Percentiles rank a stretch among this genome's conserved stretches.
phyloP scores from a whole-genome alignment of 1,140 invertebrate genomes.

The Danaus plexippus region DNA sequence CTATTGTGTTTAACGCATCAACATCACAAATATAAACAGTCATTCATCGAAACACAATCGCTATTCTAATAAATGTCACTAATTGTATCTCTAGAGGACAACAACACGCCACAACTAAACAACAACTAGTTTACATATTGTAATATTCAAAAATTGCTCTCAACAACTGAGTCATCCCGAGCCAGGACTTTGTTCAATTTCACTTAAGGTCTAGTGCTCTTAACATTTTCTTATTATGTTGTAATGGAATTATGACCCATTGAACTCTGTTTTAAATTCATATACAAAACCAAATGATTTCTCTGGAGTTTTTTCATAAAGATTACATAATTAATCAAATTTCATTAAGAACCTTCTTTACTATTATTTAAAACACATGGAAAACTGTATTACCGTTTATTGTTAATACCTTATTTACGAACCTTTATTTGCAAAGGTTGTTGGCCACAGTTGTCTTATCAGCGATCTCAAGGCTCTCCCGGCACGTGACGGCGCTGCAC shows the following conservation, averaged over 20 bases:
- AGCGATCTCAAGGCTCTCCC: slow-evolving; percentile 8
- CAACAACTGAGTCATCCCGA: slow-evolving; percentile 64
- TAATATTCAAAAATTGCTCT: slow-evolving; percentile 67
- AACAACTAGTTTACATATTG: slow-evolving; percentile 68
- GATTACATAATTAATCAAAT: too few relatives aligned
- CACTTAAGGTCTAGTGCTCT: slow-evolving; percentile 36
- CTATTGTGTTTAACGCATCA: slow-evolving; percentile 19
- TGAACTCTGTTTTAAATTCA: too few relatives aligned
- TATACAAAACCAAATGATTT: too few relatives aligned
- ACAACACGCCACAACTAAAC: slow-evolving; percentile 33
- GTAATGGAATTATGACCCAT: too few relatives aligned
- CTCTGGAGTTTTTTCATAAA: too few relatives aligned
- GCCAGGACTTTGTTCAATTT: slow-evolving; percentile 47
- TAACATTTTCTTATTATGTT: too few relatives aligned
- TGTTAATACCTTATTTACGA: too few relatives aligned
- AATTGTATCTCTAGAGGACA: slow-evolving; percentile 53
- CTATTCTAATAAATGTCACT: slow-evolving; percentile 62
- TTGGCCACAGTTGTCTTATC: slow-evolving; percentile 9
- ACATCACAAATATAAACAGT: slow-evolving; percentile 22
- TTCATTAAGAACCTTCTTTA: too few relatives aligned
- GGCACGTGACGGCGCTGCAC: slow-evolving; percentile 27
- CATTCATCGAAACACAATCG: slow-evolving; percentile 36
- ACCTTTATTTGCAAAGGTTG: too few relatives aligned
- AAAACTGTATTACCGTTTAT: too few relatives aligned
- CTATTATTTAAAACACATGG: too few relatives aligned